These are phyloP conservation scores for Dromas ardeola DNA, from an alignment of 2,113 vertebrate genomes.

Conservation along the genomic window DNA sequence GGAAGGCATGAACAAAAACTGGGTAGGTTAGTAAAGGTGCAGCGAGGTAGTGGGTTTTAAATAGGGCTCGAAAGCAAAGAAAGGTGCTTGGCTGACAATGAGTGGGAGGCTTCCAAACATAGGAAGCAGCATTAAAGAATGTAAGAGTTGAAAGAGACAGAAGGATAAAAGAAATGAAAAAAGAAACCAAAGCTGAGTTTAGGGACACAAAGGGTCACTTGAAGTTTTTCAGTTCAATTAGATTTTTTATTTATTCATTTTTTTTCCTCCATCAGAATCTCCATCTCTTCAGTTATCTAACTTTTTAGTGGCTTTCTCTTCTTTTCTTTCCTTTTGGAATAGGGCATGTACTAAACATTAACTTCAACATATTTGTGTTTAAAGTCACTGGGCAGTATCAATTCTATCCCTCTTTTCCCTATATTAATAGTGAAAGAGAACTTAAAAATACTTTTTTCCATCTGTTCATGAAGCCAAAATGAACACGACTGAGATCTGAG, in stretches of 20 bases:
- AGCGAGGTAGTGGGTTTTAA: not conserved
- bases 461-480: not conserved
- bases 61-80: not conserved
- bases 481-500: not conserved
- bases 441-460: not conserved
- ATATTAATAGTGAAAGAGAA: not conserved
- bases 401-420: not conserved
- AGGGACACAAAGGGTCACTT: not conserved
- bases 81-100: not conserved
- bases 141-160: not conserved
- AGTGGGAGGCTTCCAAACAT: not conserved
- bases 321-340: not conserved
- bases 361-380: not conserved
- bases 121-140: not conserved
- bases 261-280: not conserved
- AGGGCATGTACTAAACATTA: not conserved
- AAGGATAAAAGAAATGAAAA: not conserved
- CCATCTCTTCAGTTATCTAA: not conserved
- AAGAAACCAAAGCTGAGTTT: not conserved
- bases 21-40: not conserved
- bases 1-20: not conserved
- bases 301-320: not conserved
- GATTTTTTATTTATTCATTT: not conserved
- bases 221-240: not conserved
- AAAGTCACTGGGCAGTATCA: not conserved